Base-by-base conservation (phyloP, 2,888 invertebrate genomes). In the Caenorhabditis virilis region DNA sequence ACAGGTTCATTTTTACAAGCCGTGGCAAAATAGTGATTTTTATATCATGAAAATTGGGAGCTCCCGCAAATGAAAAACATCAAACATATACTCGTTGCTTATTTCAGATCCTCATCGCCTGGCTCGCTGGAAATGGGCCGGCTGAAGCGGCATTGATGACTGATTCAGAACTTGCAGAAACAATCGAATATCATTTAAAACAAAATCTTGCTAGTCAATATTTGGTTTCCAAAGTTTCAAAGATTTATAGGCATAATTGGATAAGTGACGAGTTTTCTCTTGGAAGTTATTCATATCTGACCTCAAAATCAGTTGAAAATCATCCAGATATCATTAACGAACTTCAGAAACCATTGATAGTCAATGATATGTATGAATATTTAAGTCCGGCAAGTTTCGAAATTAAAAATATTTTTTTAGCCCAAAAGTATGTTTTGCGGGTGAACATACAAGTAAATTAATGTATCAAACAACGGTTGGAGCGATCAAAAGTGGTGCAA, bases 401-500 rank as follows among this genome's bases (percentile, higher is more conserved):
- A 5, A 36, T 36, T 36, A 13, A 5, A 36, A 7, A 36, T 38
- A 22, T 13, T 36, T 15, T 56, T 63, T 30, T 30, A 63, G 63
- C 15, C 65, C 57, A 5, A 7, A 53, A 2, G 22, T 62, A 7
- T 72, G 65, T n/a, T 72, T 72, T 26, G 72, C 72, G 26, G 72
- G 72, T 1, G 72, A 72, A 38, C 68, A 68, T 50, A 72, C 72
- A 13, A 60, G 65, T 38, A 38, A 42, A 5, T 38, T 45, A 18
- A 59, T 72, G 59, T 72, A 69, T 43, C 72, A 72, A 42, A 72
- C 72, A 6, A 61, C 59, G 4, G 59, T 56, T n/a, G 71, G 71
- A 16, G 71, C 71, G 16, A 47, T 56, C 5, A 51, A 59, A 42
- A 52, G 52, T 33, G 67, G 67, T 16, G 38, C 59, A 22, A 22